Base-by-base conservation (phyloP, 35 echinoderm and acorn worm genomes). In the Amphiura filiformis region DNA sequence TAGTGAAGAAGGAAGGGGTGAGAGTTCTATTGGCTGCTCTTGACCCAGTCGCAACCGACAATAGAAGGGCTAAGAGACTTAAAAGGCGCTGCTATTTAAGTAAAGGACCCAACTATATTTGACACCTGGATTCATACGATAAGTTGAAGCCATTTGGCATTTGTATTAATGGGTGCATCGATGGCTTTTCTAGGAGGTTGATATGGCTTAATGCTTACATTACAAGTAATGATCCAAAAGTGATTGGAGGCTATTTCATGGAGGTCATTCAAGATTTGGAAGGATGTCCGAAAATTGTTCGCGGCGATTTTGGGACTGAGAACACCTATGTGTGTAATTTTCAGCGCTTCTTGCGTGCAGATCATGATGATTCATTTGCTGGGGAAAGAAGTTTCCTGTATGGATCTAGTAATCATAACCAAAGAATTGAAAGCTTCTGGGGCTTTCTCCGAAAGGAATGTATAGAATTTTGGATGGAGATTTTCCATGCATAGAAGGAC, bases 391-490 rank as follows among this genome's bases (percentile, higher is more conserved):
- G 80, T 76, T 91, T 95, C 38, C 28, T 91, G 13, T 91, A 88
- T 47, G 88, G 89, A 4, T 42, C 26, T 0, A 91, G 89, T 65
- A 77, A 38, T 23, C 20, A 35, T 26, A 94, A 91, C 85, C 93
- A 95, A 34, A 44, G 93, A 18, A 91, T 95, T 35, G 89, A 91
- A 80, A 38, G 37, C 36, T 91, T 84, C 84, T 95, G 93, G 93
- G 79, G 81, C 80, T 82, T 94, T 49, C 78, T 91, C 26, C 79
- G 93, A 37, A 94, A 90, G 36, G 30, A 94, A 37, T 87, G 88
- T 87, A 78, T 76, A 1, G 82, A 94, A 75, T 87, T 82, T 81
- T 94, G 93, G 93, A 87, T 94, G 76, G 57, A 94, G 17, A 12
- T 89, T 0, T 94, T 94, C 44, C 12, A 40, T 41, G 23, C 90